Evolutionary conservation across 2,797 vertebrate species (phyloP).

Genomic region (Ambastaia sidthimunki): DNA sequence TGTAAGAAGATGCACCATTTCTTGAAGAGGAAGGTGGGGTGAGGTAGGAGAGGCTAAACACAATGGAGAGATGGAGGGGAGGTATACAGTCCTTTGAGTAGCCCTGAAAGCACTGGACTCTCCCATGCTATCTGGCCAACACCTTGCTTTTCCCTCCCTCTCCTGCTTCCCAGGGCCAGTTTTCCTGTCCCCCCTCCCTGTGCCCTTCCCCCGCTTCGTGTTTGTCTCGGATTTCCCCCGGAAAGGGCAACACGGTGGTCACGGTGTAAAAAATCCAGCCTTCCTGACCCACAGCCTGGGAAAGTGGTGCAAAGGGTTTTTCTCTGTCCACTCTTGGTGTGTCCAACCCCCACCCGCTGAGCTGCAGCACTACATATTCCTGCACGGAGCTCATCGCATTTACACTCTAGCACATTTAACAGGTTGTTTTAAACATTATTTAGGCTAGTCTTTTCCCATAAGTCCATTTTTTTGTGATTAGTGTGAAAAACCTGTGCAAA

Average conservation of each 20-base stretch:
- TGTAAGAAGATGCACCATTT: conserved; percentile 55
- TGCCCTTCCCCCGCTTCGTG: conserved; percentile 46
- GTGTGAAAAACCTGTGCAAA: not conserved
- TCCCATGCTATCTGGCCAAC: conserved; percentile 71
- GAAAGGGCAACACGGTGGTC: conserved; percentile 76
- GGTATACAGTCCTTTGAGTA: conserved; percentile 61
- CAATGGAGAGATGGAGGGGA: conserved; percentile 57
- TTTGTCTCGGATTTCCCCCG: conserved; percentile 68
- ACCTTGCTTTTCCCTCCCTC: conserved; percentile 28
- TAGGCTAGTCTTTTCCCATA: conserved; percentile 19
- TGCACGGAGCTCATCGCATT: conserved; percentile 34
- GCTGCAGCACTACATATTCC: conserved; percentile 34
- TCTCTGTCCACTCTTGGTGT: conserved; percentile 47
- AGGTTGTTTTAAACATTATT: conserved; percentile 1
- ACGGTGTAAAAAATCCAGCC: conserved; percentile 80
- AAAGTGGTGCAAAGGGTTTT: conserved; percentile 72
- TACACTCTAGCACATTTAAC: not conserved
- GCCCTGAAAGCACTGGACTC: conserved; percentile 62
- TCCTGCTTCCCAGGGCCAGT: conserved; percentile 57
- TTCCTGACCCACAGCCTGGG: conserved; percentile 80
- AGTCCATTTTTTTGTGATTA: not conserved
- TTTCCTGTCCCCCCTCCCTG: conserved; percentile 69
- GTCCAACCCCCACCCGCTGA: not conserved
- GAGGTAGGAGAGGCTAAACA: conserved; percentile 56
- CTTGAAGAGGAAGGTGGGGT: conserved; percentile 48